Evolutionary conservation across 2,888 invertebrate species (phyloP).

Genomic region (Calameuta filiformis): DNA sequence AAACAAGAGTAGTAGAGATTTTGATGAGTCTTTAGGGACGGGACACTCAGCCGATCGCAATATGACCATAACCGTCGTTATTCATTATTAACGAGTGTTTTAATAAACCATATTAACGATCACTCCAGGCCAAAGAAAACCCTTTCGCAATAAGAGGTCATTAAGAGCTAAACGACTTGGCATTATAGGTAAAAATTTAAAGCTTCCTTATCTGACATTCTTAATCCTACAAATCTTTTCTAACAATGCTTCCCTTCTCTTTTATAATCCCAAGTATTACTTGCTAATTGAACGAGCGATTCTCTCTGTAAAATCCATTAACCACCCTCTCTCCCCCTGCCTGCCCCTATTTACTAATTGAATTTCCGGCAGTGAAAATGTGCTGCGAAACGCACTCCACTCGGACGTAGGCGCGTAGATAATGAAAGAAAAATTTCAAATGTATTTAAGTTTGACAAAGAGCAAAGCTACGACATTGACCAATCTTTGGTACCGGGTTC

Average conservation of each 20-base stretch:
- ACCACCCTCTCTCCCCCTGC: background rate
- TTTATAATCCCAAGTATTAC: background rate
- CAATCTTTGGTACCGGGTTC: background rate
- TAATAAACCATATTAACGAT: background rate
- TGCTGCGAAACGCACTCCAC: background rate
- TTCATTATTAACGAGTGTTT: background rate
- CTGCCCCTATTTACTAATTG: slow-evolving; percentile 25
- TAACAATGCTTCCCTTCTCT: background rate
- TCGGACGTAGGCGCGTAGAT: background rate
- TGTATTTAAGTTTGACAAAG: background rate
- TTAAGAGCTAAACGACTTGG: background rate
- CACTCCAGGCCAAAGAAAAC: background rate
- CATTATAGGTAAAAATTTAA: background rate
- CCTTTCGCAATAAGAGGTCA: background rate
- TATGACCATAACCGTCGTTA: background rate
- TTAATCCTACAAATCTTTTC: background rate
- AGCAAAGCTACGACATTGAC: background rate
- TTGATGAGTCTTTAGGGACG: background rate
- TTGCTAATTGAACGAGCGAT: background rate
- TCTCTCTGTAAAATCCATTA: background rate
- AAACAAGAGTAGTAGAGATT: background rate
- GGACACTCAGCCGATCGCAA: background rate
- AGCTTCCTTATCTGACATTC: background rate
- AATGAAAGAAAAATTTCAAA: too few relatives aligned
- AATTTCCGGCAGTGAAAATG: slow-evolving; percentile 24